A percentile compares a stretch with the other conserved stretches of the same genome.
Evolutionary conservation across 2,888 invertebrate genomes (phyloP).

Genomic region (Chrysopilus asiliformis): DNA sequence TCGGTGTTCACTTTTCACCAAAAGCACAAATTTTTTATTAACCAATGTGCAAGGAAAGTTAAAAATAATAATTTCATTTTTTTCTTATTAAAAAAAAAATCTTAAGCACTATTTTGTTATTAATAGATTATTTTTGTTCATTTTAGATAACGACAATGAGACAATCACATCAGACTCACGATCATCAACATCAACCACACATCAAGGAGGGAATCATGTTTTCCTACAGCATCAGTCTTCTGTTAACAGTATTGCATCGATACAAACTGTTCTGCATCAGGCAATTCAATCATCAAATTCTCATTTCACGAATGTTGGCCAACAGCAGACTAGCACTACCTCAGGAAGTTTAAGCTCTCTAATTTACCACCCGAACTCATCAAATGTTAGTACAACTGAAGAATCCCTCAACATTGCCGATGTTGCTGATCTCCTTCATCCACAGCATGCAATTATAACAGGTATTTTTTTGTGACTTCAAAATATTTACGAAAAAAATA

Average conservation of each 20-base stretch:
- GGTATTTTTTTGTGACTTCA: slow-evolving; percentile 29
- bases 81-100: too few relatives aligned
- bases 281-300: slow-evolving; percentile 17
- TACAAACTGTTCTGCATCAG: slow-evolving; percentile 33
- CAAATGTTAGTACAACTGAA: slow-evolving; percentile 25
- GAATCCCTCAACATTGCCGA: slow-evolving; percentile 38
- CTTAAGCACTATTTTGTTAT: too few relatives aligned
- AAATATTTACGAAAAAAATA: too few relatives aligned
- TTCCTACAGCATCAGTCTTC: slow-evolving; percentile 35
- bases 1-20: too few relatives aligned
- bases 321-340: slow-evolving; percentile 10
- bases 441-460: slow-evolving; percentile 80
- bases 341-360: slow-evolving; percentile 28
- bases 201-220: slow-evolving; percentile 19
- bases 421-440: slow-evolving; percentile 75
- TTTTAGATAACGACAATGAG: slow-evolving; percentile 29
- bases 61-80: too few relatives aligned
- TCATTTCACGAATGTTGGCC: slow-evolving; percentile 7
- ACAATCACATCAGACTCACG: slow-evolving; percentile 15
- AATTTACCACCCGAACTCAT: slow-evolving; percentile 25
- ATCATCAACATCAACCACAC: slow-evolving; percentile 2
- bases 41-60: too few relatives aligned
- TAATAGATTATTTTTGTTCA: too few relatives aligned
- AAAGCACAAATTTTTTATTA: too few relatives aligned
- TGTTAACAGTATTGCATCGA: slow-evolving; percentile 30